Evolutionary conservation across 1,140 invertebrate species (phyloP).

Genomic region (Antheraea mylitta): DNA sequence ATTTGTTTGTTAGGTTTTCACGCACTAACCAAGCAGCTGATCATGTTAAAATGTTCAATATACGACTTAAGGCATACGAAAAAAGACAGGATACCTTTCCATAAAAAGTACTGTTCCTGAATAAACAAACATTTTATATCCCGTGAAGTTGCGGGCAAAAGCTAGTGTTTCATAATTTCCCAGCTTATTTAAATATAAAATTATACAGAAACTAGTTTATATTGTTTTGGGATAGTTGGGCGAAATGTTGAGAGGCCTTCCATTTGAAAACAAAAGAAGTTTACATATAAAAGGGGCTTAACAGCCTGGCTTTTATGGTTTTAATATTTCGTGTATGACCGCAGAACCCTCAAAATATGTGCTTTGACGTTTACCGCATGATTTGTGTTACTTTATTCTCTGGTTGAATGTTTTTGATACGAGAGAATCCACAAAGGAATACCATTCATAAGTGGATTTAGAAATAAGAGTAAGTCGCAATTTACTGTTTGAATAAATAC

Average conservation of each 20-base stretch:
- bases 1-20: too few species aligned
- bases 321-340: conserved; percentile 19
- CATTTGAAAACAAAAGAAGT: conserved; percentile 6
- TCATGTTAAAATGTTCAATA: too few species aligned
- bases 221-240: neutral
- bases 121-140: too few species aligned
- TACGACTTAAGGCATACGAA: too few species aligned
- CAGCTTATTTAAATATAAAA: neutral
- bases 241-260: neutral
- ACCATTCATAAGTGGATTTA: neutral
- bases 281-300: neutral
- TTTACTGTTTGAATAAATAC: neutral
- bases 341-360: conserved; percentile 14
- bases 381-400: conserved; percentile 7
- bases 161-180: too few species aligned
- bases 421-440: conserved; percentile 5
- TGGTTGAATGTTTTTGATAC: neutral
- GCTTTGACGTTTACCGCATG: conserved; percentile 23
- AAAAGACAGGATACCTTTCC: too few species aligned
- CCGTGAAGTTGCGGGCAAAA: too few species aligned
- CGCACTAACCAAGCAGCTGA: too few species aligned
- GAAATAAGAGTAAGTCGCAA: neutral
- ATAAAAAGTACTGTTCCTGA: too few species aligned
- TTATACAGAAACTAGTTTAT: neutral
- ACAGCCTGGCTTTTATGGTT: neutral